These are phyloP conservation scores for Chionis minor DNA, from an alignment of 2,113 vertebrate species.

Conservation along the genomic window DNA sequence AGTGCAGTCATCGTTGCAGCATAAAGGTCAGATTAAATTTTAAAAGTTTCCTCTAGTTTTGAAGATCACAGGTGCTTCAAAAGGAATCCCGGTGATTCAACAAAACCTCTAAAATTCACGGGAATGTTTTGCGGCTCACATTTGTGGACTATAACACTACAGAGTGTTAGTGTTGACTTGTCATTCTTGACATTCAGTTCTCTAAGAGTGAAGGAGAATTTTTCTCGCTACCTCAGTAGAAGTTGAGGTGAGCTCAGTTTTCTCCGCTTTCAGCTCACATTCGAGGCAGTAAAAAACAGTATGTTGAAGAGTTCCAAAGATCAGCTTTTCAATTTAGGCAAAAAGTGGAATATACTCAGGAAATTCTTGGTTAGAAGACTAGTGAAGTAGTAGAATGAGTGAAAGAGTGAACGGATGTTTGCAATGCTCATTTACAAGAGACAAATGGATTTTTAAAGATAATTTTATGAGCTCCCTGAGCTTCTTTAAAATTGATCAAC, in stretches of 20 bases:
- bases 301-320: background rate
- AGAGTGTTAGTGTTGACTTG: background rate
- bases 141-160: background rate
- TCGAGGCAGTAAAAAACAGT: background rate
- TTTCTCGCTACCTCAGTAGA: background rate
- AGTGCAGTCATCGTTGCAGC: background rate
- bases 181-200: background rate
- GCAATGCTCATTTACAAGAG: background rate
- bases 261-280: background rate
- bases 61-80: background rate
- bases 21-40: background rate
- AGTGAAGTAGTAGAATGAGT: background rate
- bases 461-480: background rate
- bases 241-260: background rate
- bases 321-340: background rate
- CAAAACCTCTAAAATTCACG: background rate
- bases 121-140: background rate
- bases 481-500: constrained; percentile 11
- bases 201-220: background rate
- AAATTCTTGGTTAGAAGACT: background rate
- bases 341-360: background rate
- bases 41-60: background rate
- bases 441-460: background rate
- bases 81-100: background rate
- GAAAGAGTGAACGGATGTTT: background rate